A percentile compares a stretch with the other conserved stretches of the same genome.
These are phyloP conservation scores for Antrozous pallidus DNA, from an alignment of 2,797 vertebrate species.

Conservation along the genomic window DNA sequence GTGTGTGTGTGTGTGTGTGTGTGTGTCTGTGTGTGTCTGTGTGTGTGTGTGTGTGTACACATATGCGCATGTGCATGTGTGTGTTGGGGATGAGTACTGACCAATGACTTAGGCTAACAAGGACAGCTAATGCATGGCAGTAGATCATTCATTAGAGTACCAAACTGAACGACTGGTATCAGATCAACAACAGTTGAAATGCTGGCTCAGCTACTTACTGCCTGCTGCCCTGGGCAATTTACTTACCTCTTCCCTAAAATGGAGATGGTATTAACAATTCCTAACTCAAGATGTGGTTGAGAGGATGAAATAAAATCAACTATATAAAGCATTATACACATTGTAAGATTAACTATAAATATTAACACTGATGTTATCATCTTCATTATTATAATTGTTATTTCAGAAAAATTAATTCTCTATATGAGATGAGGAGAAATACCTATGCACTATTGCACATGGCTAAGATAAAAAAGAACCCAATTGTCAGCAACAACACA, in stretches of 20 bases:
- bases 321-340: background rate
- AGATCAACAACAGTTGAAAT: background rate
- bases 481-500: background rate
- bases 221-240: background rate
- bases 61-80: no score
- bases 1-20: no score
- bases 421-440: background rate
- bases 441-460: background rate
- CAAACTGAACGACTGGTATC: background rate
- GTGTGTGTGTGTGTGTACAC: no score
- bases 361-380: background rate
- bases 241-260: background rate
- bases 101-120: background rate
- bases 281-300: background rate
- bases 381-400: background rate
- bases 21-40: no score
- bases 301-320: background rate
- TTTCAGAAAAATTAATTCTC: constrained; percentile 36
- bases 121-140: background rate
- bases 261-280: background rate
- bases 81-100: background rate
- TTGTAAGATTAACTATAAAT: background rate
- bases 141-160: background rate
- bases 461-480: background rate
- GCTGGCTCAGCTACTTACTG: background rate